Evolutionary conservation across 2,113 vertebrate species (phyloP).

Genomic region (Epinephelus fuscoguttatus): DNA sequence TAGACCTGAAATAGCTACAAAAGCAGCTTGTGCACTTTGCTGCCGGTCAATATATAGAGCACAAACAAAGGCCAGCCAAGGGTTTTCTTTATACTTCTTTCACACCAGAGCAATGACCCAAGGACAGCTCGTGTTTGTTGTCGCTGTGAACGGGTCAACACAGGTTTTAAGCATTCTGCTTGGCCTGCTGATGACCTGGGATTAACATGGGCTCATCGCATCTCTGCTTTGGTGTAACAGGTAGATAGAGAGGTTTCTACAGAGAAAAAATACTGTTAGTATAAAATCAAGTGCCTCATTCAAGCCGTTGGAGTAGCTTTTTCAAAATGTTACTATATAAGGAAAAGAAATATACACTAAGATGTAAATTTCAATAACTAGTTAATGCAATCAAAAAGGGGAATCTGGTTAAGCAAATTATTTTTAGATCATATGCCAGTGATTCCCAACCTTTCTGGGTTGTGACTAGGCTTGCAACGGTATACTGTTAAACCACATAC

Average conservation of each 20-base stretch:
- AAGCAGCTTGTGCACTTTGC: constrained; percentile 27
- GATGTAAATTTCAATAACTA: neutral
- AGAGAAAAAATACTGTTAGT: neutral
- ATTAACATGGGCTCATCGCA: neutral
- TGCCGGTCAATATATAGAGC: constrained; percentile 48
- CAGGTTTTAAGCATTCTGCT: neutral
- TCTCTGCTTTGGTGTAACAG: neutral
- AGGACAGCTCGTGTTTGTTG: constrained; percentile 21
- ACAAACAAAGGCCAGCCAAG: constrained; percentile 53
- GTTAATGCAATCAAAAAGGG: neutral
- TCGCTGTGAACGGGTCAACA: constrained; percentile 26
- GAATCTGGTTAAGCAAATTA: neutral
- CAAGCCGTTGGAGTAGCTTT: neutral
- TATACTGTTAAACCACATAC: too few species aligned
- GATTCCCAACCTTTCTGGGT: neutral
- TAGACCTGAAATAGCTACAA: constrained; percentile 63
- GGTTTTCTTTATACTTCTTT: constrained; percentile 42
- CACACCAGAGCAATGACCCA: constrained; percentile 42
- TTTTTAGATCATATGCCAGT: neutral
- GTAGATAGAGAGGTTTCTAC: neutral
- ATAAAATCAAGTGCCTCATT: neutral
- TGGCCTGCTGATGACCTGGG: neutral
- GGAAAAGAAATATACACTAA: neutral
- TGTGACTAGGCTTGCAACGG: neutral
- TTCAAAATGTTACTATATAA: neutral